Conservation (phyloP, 2,113 vertebrate genomes). For the Psittacara wagleri region DNA sequence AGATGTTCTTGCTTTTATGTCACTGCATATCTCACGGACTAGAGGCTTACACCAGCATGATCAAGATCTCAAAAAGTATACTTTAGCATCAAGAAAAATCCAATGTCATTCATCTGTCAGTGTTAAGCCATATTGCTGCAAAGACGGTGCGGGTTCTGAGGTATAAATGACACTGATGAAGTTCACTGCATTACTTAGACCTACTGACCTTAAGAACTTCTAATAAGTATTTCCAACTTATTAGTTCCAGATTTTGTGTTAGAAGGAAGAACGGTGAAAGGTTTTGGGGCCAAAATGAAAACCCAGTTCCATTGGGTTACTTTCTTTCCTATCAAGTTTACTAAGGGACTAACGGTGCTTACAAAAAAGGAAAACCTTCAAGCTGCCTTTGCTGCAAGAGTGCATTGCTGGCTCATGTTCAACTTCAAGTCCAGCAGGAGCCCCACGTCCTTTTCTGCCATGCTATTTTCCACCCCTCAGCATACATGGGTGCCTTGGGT, state of each 20-base stretch:
- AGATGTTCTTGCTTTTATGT: slow-evolving; percentile 17
- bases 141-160: not conserved
- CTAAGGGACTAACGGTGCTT: not conserved
- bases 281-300: not conserved
- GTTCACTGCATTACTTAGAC: not conserved
- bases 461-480: not conserved
- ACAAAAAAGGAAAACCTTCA: not conserved
- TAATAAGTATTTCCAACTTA: not conserved
- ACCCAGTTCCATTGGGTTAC: not conserved
- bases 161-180: not conserved
- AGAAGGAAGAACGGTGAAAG: not conserved
- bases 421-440: not conserved
- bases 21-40: not conserved
- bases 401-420: not conserved
- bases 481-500: not conserved
- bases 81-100: not conserved
- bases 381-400: not conserved
- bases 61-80: not conserved
- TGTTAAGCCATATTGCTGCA: not conserved
- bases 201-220: not conserved
- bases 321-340: not conserved
- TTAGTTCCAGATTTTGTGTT: not conserved
- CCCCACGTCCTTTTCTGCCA: not conserved
- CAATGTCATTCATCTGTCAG: not conserved
- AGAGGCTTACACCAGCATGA: not conserved